Conservation (phyloP, 2,888 invertebrate species). For the Rhingia rostrata region DNA sequence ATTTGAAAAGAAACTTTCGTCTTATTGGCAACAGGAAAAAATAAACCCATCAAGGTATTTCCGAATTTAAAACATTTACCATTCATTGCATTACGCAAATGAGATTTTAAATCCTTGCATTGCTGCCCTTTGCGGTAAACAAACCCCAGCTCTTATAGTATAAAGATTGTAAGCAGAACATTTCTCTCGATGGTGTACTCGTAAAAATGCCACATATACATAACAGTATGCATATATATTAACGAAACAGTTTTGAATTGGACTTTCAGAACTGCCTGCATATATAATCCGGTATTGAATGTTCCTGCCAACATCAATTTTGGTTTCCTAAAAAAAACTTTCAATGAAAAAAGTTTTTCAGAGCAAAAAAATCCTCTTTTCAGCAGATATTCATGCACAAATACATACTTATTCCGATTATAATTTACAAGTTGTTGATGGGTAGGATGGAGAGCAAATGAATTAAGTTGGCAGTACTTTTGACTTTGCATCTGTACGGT, state of each 20-base stretch:
- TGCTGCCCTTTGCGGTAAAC: neutral
- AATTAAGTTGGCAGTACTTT: neutral
- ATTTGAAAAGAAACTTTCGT: neutral
- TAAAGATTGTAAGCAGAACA: neutral
- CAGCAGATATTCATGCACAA: too few species aligned
- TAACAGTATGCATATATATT: neutral
- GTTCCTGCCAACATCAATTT: too few species aligned
- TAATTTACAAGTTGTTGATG: neutral
- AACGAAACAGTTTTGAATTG: neutral
- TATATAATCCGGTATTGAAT: too few species aligned
- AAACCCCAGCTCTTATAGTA: neutral
- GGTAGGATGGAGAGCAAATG: neutral
- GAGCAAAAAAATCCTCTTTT: neutral
- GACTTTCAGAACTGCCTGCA: neutral
- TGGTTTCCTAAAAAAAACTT: neutral
- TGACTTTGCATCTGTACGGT: neutral
- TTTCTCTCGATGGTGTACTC: neutral
- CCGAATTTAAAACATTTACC: neutral
- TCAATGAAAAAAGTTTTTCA: neutral
- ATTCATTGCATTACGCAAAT: constrained; percentile 4
- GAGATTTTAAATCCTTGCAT: neutral
- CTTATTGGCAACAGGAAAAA: neutral
- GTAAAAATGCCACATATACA: neutral
- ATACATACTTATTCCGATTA: neutral
- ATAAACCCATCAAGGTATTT: neutral